Percentiles rank a stretch among this genome's conserved stretches.
phyloP scores from a whole-genome alignment of 2,888 invertebrate species.

The Callimorpha dominula region DNA sequence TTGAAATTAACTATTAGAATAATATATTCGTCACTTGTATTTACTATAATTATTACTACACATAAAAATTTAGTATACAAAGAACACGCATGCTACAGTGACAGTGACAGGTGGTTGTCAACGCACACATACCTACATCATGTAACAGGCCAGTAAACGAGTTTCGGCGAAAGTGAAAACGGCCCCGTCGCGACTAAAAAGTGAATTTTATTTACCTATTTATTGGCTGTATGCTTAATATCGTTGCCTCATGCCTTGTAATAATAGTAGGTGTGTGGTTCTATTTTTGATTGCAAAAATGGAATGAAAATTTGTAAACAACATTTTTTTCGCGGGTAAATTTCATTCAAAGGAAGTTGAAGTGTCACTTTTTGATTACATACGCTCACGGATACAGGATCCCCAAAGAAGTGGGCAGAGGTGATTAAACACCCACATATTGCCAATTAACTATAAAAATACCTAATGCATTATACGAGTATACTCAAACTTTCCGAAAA shows the following conservation, averaged over 20 bases:
- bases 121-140: slow-evolving; percentile 41
- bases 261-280: not conserved
- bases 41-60: slow-evolving; percentile 1
- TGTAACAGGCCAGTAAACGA: slow-evolving; percentile 44
- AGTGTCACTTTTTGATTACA: not conserved
- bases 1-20: not conserved
- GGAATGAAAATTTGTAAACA: not conserved
- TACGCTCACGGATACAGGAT: no score
- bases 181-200: slow-evolving; percentile 44
- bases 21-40: not conserved
- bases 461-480: no score
- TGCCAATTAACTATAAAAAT: no score
- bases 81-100: not conserved
- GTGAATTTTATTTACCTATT: slow-evolving; percentile 52
- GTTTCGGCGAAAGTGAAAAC: slow-evolving; percentile 65
- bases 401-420: not conserved
- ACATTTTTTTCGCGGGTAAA: not conserved
- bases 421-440: no score
- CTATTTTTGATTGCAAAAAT: not conserved
- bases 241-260: slow-evolving; percentile 19
- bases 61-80: not conserved
- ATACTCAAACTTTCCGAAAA: no score
- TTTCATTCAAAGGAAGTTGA: not conserved
- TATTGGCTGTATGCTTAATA: slow-evolving; percentile 20
- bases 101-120: slow-evolving; percentile 27